These are phyloP conservation scores for Leptodactylus fallax DNA, from an alignment of 2,797 vertebrate species.

Conservation along the genomic window DNA sequence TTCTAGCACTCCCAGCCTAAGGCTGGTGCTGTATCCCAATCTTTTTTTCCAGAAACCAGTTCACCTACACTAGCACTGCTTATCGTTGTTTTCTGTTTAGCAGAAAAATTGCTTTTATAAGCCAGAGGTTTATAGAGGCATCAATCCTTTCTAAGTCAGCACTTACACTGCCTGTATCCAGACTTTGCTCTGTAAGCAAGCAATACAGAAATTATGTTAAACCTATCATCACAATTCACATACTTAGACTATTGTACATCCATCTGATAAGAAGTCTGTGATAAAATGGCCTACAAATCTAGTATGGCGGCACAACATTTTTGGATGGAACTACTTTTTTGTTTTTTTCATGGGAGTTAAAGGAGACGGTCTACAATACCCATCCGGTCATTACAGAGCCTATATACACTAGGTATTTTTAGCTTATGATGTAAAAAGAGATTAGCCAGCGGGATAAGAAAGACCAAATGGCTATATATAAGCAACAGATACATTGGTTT, in stretches of 20 bases:
- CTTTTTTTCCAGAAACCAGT: slow-evolving; percentile 68
- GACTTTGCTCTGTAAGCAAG: slow-evolving; percentile 57
- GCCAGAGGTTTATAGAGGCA: slow-evolving; percentile 62
- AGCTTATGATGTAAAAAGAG: neutral
- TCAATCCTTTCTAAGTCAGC: slow-evolving; percentile 61
- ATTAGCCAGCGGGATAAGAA: too few relatives aligned
- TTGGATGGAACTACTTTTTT: neutral
- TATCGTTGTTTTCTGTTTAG: slow-evolving; percentile 69
- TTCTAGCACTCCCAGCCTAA: slow-evolving; percentile 66
- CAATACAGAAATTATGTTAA: slow-evolving; percentile 61
- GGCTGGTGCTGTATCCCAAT: slow-evolving; percentile 62
- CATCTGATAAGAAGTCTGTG: slow-evolving; percentile 41
- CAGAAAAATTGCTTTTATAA: slow-evolving; percentile 66
- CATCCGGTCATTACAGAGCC: neutral
- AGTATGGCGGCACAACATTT: too few relatives aligned
- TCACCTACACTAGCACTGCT: slow-evolving; percentile 66
- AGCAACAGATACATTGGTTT: too few relatives aligned
- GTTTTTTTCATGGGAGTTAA: neutral
- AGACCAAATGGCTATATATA: too few relatives aligned
- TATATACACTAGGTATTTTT: neutral
- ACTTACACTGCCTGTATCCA: slow-evolving; percentile 49
- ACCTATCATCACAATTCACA: slow-evolving; percentile 55
- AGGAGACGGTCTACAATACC: neutral
- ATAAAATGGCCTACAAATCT: neutral
- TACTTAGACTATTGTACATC: slow-evolving; percentile 44